These are phyloP conservation scores for Apis florea DNA, from an alignment of 1,140 invertebrate genomes.

Conservation along the genomic window DNA sequence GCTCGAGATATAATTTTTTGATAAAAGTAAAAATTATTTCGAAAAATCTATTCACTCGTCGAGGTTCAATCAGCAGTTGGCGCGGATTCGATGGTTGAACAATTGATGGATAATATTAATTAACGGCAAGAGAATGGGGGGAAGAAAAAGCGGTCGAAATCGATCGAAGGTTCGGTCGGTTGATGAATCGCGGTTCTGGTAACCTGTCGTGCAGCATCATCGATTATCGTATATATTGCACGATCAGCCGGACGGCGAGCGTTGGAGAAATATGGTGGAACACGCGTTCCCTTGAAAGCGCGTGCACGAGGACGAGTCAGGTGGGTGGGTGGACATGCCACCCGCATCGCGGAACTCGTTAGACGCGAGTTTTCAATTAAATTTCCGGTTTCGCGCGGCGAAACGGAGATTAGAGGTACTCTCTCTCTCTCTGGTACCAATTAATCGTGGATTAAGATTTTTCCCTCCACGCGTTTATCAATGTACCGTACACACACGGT, in stretches of 20 bases:
- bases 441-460: conserved; percentile 64
- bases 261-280: conserved; percentile 49
- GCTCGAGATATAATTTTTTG: too few relatives aligned
- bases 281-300: conserved; percentile 39
- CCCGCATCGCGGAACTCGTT: conserved; percentile 70
- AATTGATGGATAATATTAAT: conserved; percentile 43
- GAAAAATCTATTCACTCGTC: too few relatives aligned
- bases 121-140: background rate
- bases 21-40: too few relatives aligned
- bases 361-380: conserved; percentile 69
- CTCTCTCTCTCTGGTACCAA: conserved; percentile 63
- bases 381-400: conserved; percentile 57
- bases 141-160: background rate
- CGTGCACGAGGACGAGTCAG: conserved; percentile 42
- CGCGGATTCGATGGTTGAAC: background rate
- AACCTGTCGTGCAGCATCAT: conserved; percentile 52
- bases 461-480: background rate
- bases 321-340: conserved; percentile 70
- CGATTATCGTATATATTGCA: conserved; percentile 57
- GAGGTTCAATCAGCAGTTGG: conserved; percentile 32
- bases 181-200: conserved; percentile 43
- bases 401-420: conserved; percentile 51
- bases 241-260: conserved; percentile 41
- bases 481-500: background rate
- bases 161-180: too few relatives aligned